These are phyloP conservation scores for Urocolius indicus DNA, from an alignment of 2,113 vertebrate genomes.

Conservation along the genomic window DNA sequence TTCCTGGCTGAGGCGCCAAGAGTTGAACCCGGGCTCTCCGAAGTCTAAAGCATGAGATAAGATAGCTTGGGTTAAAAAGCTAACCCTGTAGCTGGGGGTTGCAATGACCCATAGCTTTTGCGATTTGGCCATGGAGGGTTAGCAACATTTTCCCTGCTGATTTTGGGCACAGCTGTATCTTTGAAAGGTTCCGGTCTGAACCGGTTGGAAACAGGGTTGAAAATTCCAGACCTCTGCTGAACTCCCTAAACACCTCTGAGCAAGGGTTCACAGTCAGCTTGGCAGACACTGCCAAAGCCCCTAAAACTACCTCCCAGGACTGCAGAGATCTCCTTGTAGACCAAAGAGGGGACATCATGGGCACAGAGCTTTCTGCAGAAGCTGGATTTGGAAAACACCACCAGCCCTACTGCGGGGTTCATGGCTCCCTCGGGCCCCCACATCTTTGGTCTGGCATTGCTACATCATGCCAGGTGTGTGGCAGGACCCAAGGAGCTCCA, in stretches of 20 bases:
- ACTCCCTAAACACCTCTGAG: not conserved
- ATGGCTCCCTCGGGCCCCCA: not conserved
- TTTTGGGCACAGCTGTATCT: not conserved
- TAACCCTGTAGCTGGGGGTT: conserved; percentile 14
- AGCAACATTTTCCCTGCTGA: not conserved
- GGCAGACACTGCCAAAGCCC: not conserved
- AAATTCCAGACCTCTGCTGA: not conserved
- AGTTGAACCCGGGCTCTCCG: not conserved
- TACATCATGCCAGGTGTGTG: not conserved
- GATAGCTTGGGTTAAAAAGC: conserved; percentile 53
- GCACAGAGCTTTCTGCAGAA: not conserved
- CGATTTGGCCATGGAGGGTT: accelerated
- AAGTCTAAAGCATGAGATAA: conserved; percentile 35
- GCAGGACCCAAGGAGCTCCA: not conserved
- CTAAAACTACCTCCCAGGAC: not conserved
- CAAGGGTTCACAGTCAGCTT: not conserved
- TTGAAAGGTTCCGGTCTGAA: not conserved
- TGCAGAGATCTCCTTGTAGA: not conserved
- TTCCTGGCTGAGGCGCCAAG: conserved; percentile 49
- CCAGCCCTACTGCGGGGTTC: accelerated
- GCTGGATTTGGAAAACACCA: not conserved
- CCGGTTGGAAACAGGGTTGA: not conserved
- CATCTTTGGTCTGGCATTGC: not conserved
- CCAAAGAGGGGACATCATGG: not conserved
- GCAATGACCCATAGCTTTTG: not conserved